These are phyloP conservation scores for Andrena bicolor DNA, from an alignment of 2,888 invertebrate species.

Conservation along the genomic window DNA sequence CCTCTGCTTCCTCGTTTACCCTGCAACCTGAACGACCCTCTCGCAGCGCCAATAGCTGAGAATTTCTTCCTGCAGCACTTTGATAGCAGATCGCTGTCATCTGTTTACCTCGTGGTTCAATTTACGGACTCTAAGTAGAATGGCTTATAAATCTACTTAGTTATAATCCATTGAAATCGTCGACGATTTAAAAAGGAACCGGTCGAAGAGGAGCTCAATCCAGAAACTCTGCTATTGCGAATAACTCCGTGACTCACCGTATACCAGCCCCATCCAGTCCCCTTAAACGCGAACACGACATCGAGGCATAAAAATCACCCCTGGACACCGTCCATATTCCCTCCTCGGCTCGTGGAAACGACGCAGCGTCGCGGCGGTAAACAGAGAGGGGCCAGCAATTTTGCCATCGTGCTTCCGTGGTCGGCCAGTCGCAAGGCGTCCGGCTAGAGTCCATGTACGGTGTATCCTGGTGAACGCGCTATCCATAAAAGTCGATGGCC, in stretches of 20 bases:
- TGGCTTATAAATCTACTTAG: slow-evolving; percentile 17
- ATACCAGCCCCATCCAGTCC: neutral
- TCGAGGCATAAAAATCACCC: slow-evolving; percentile 42
- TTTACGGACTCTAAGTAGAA: slow-evolving; percentile 22
- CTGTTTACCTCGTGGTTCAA: slow-evolving; percentile 2
- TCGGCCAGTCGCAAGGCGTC: slow-evolving; percentile 9
- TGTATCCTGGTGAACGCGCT: slow-evolving; percentile 66
- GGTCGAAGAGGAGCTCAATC: neutral
- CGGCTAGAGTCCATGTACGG: slow-evolving; percentile 18
- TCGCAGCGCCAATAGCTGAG: neutral
- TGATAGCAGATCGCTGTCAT: slow-evolving; percentile 32
- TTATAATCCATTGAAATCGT: too few relatives aligned
- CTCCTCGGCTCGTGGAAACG: slow-evolving; percentile 13
- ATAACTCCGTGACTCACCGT: neutral
- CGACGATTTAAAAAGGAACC: too few relatives aligned
- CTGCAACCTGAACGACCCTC: neutral
- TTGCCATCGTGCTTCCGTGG: neutral
- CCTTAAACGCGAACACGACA: neutral
- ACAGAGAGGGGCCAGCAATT: slow-evolving; percentile 51
- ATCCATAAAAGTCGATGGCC: slow-evolving; percentile 77
- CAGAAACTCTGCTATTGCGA: neutral
- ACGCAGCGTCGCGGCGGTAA: slow-evolving; percentile 40
- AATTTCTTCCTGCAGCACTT: slow-evolving; percentile 13
- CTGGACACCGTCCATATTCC: slow-evolving; percentile 9
- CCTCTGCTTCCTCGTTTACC: neutral